These are phyloP conservation scores for Tympanoctomys barrerae DNA, from an alignment of 2,797 vertebrate genomes.

Conservation along the genomic window DNA sequence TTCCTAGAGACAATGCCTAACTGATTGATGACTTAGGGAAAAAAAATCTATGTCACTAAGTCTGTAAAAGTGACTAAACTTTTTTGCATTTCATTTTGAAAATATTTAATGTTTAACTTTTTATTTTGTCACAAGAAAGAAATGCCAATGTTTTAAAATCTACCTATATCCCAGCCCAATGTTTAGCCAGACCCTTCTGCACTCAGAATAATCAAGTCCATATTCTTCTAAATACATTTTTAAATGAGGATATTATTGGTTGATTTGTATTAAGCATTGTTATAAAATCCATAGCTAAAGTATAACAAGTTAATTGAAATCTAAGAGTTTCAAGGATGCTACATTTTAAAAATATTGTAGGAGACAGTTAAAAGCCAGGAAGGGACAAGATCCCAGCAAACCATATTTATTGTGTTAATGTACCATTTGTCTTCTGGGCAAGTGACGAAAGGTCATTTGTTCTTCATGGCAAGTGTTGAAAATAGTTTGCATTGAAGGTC, in stretches of 20 bases:
- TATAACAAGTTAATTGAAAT: conserved; percentile 32
- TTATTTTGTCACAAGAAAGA: conserved; percentile 28
- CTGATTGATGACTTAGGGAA: neutral
- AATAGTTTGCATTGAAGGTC: conserved; percentile 89
- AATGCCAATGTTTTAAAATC: neutral
- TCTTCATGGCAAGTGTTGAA: conserved; percentile 91
- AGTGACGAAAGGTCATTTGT: conserved; percentile 92
- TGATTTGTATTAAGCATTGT: neutral
- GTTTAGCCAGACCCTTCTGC: neutral
- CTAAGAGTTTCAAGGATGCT: conserved; percentile 9
- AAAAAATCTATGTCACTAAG: neutral
- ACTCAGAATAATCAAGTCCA: neutral
- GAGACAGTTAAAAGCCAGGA: conserved; percentile 85
- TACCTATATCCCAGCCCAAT: neutral
- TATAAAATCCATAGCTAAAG: conserved; percentile 39
- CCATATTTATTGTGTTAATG: conserved; percentile 88
- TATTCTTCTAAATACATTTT: neutral
- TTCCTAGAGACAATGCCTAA: neutral
- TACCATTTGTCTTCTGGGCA: conserved; percentile 89
- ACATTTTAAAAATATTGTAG: conserved; percentile 73
- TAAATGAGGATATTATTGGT: neutral
- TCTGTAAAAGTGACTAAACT: neutral
- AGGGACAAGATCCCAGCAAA: conserved; percentile 76
- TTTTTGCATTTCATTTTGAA: conserved; percentile 40
- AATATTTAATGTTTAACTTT: neutral